Evolutionary conservation across 2,888 invertebrate species (phyloP).

Genomic region (Ditula angustiorana): DNA sequence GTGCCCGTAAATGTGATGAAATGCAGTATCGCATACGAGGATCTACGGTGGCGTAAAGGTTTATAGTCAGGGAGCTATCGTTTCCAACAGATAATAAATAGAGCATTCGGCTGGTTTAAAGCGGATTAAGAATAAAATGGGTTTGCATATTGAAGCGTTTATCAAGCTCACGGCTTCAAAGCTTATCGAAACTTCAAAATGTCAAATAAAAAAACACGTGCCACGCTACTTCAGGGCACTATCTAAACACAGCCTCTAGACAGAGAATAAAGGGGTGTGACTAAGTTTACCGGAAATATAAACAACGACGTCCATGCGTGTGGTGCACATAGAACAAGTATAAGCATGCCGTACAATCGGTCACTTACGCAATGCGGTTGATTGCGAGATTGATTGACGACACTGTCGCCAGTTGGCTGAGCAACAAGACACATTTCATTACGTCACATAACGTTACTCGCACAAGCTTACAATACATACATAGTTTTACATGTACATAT

Average conservation of each 20-base stretch:
- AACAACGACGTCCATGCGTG: conserved; percentile 72
- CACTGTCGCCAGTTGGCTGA: conserved; percentile 97
- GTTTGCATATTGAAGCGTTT: conserved; percentile 20
- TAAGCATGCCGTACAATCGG: conserved; percentile 71
- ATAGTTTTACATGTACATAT: conserved; percentile 17
- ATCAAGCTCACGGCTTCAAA: conserved; percentile 21
- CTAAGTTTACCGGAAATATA: conserved; percentile 51
- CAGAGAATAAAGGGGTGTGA: conserved; percentile 44
- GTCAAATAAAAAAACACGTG: conserved; percentile 10
- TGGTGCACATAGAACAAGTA: conserved; percentile 68
- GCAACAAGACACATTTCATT: conserved; percentile 83
- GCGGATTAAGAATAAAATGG: conserved; percentile 27
- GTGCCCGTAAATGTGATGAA: conserved; percentile 45
- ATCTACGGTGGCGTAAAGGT: conserved; percentile 29
- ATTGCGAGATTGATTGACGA: conserved; percentile 96
- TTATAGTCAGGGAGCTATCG: conserved; percentile 30
- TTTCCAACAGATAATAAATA: conserved; percentile 39
- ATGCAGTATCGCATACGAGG: conserved; percentile 12
- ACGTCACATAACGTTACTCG: conserved; percentile 78
- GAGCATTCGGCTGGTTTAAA: conserved; percentile 48
- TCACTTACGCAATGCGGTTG: conserved; percentile 97
- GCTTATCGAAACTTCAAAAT: no score
- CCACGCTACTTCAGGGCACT: conserved; percentile 9
- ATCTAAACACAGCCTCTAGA: conserved; percentile 52
- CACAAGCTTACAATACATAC: conserved; percentile 60